These are phyloP conservation scores for Percopsis transmontana DNA, from an alignment of 2,113 vertebrate species.

Conservation along the genomic window DNA sequence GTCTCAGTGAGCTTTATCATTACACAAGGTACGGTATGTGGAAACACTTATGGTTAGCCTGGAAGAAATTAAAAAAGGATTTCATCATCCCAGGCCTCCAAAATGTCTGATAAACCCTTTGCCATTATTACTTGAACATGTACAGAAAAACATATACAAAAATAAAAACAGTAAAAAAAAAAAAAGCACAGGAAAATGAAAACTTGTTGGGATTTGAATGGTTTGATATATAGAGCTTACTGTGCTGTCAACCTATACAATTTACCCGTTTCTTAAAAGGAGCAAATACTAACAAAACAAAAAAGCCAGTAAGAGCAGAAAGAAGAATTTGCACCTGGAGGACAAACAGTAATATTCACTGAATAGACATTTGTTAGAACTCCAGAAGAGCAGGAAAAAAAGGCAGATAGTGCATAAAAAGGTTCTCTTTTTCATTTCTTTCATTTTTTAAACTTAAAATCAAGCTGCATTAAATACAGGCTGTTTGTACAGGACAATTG, in stretches of 20 bases:
- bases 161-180: constrained; percentile 53
- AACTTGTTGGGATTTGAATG: constrained; percentile 61
- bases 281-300: constrained; percentile 67
- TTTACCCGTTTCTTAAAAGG: constrained; percentile 82
- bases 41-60: constrained; percentile 25
- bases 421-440: constrained; percentile 77
- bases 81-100: constrained; percentile 37
- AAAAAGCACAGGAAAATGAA: constrained; percentile 47
- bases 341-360: constrained; percentile 74
- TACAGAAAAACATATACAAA: constrained; percentile 64
- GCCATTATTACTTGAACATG: constrained; percentile 56
- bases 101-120: constrained; percentile 49
- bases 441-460: constrained; percentile 90
- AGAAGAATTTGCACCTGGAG: constrained; percentile 61
- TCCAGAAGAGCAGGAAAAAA: constrained; percentile 81
- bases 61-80: constrained; percentile 19
- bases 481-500: constrained; percentile 96
- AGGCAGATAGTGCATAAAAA: constrained; percentile 92
- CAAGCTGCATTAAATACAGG: constrained; percentile 97
- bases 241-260: constrained; percentile 77
- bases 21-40: constrained; percentile 2
- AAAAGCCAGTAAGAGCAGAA: constrained; percentile 28
- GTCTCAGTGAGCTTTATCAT: constrained; percentile 13
- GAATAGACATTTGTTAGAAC: constrained; percentile 81
- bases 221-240: constrained; percentile 77